phyloP scores from a whole-genome alignment of 37 sponge, comb jelly and placozoan species.

The Ephydatia muelleri region DNA sequence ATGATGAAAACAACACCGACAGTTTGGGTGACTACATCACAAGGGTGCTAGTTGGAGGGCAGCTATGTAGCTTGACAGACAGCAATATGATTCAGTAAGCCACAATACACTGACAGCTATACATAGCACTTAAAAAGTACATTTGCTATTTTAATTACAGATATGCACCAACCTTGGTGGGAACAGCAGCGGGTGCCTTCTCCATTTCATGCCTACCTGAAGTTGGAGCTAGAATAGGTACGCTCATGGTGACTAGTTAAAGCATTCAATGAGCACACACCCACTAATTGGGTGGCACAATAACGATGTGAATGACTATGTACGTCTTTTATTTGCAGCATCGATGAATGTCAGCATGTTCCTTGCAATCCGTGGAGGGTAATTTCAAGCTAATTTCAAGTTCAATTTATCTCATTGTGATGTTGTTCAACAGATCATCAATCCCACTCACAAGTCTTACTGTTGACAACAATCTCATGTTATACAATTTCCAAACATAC shows the following conservation, averaged over 20 bases:
- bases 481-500: slow-evolving; percentile 66
- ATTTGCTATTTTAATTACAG: not conserved
- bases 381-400: not conserved
- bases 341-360: slow-evolving; percentile 20
- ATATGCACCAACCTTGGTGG: not conserved
- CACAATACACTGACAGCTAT: not conserved
- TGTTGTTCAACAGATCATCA: not conserved
- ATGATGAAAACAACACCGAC: slow-evolving; percentile 10
- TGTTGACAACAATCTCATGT: slow-evolving; percentile 61
- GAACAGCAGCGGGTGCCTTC: not conserved
- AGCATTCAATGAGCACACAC: not conserved
- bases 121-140: slow-evolving; percentile 8
- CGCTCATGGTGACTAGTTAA: not conserved
- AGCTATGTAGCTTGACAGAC: slow-evolving; percentile 14
- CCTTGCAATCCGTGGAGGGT: slow-evolving; percentile 8
- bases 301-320: slow-evolving; percentile 7
- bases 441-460: not conserved
- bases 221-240: slow-evolving; percentile 36
- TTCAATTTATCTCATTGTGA: not conserved
- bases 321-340: not conserved
- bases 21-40: slow-evolving; percentile 18
- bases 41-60: slow-evolving; percentile 33
- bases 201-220: slow-evolving; percentile 24
- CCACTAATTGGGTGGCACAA: not conserved
- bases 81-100: not conserved